Conservation (phyloP, 2,797 vertebrate species). For the Hydrocynus forskahlii region DNA sequence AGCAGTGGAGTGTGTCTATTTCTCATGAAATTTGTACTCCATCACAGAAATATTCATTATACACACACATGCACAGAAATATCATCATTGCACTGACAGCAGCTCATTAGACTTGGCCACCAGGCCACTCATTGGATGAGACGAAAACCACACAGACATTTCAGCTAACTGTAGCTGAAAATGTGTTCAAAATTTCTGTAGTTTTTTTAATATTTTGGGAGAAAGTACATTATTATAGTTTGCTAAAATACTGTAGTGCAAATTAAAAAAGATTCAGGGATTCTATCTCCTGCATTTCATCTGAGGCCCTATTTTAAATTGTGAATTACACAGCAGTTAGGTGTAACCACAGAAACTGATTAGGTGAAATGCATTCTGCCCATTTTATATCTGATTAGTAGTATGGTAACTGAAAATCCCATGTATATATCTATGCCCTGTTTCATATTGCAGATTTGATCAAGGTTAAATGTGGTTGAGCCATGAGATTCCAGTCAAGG, state of each 20-base stretch:
- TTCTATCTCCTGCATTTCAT: too few species aligned
- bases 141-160: not conserved
- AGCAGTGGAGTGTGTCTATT: not conserved
- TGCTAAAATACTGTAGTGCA: too few species aligned
- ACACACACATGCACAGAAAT: not conserved
- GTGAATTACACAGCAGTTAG: too few species aligned
- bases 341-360: not conserved
- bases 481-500: too few species aligned
- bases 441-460: too few species aligned
- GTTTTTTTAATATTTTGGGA: not conserved
- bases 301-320: too few species aligned
- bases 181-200: not conserved
- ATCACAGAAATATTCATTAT: not conserved
- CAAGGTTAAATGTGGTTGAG: too few species aligned
- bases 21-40: not conserved
- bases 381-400: not conserved
- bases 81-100: conserved; percentile 10
- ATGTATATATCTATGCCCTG: too few species aligned
- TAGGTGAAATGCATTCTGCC: not conserved
- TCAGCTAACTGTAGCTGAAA: not conserved
- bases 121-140: not conserved
- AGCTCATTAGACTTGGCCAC: not conserved
- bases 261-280: too few species aligned
- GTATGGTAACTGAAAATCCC: too few species aligned
- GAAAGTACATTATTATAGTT: not conserved